Base-by-base conservation (phyloP, 2,888 invertebrate genomes). In the Heteropelma amictum region DNA sequence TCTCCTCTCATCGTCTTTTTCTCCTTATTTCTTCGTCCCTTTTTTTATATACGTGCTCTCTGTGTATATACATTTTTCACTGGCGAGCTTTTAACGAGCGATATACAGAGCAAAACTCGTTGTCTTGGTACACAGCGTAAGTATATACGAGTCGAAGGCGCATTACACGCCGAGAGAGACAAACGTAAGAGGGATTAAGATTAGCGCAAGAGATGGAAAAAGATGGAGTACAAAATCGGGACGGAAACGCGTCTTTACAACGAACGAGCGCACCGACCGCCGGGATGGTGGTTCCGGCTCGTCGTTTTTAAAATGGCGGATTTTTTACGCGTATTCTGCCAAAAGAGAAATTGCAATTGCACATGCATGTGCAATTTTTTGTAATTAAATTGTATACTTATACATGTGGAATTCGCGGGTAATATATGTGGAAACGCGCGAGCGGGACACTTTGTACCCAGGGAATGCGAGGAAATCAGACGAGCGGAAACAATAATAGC, bases 301-400 rank as follows among this genome's bases (percentile, higher is more conserved):
- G n/a, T n/a, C n/a, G n/a, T n/a, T n/a, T n/a, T n/a, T n/a, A n/a
- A n/a, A n/a, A n/a, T n/a, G n/a, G n/a, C n/a, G n/a, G n/a, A n/a
- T 30, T 14, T 35, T 28, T 51, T 51, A 51, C 30, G 7, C 33
- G 33, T 23, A 14, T 8, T 53, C 45, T 40, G 40, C 28, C 7
- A 21, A n/a, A n/a, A n/a, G 12, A 28, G 17, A 35, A 33, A 3
- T 42, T 42, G 14, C 30, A 3, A 23, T 12, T 10, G 17, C n/a
- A 12, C 26, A 14, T 10, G 14, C 4, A 8, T 58, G 17, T 3
- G n/a, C n/a, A n/a, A n/a, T 63, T 45, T 30, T 40, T 56, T 72
- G 54, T 67, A 67, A 72, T 72, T 67, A 72, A 72, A 72, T 61
- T 49, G 26, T 54, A 61, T 61, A n/a, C n/a, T n/a, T n/a, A n/a